Conservation (phyloP, 2,113 vertebrate genomes). For the Dinomys branickii region DNA sequence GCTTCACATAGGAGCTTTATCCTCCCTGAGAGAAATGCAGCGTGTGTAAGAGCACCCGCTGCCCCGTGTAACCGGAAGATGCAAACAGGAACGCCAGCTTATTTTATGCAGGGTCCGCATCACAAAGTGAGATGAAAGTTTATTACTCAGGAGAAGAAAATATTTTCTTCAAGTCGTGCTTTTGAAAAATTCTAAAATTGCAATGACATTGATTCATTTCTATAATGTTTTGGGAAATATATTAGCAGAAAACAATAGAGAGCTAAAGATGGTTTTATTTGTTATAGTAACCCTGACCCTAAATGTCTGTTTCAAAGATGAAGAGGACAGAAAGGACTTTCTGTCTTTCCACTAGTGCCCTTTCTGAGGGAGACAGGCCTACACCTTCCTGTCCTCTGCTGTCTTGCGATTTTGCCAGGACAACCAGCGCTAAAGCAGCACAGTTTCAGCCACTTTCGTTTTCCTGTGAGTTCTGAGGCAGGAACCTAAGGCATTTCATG, state of each 20-base stretch:
- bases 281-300: neutral
- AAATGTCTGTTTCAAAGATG: neutral
- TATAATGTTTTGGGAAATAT: neutral
- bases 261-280: neutral
- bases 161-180: neutral
- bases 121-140: neutral
- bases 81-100: neutral
- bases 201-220: neutral
- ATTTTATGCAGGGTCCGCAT: neutral
- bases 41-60: neutral
- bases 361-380: neutral
- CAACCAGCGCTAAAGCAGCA: neutral
- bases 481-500: neutral
- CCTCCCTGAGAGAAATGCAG: neutral
- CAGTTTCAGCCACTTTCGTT: neutral
- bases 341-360: neutral
- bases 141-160: neutral
- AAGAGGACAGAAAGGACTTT: neutral
- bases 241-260: neutral
- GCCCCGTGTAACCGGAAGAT: neutral
- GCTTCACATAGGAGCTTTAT: accelerated
- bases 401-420: neutral
- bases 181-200: neutral
- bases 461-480: neutral
- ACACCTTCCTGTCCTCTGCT: neutral